Conservation (phyloP, 2,888 invertebrate species). For the Heliconius erato region DNA sequence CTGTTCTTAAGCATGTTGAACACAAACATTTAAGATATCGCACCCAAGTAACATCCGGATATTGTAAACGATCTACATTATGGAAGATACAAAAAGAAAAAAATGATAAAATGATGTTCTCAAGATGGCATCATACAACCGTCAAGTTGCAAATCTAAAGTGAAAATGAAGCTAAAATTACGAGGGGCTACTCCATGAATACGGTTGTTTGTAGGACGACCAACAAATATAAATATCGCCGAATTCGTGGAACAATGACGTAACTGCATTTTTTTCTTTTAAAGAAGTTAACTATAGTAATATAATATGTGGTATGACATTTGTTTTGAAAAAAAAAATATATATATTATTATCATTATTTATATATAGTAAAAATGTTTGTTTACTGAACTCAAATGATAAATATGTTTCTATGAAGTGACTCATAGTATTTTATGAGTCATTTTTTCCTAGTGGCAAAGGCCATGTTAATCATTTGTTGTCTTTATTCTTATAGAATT, state of each 20-base stretch:
- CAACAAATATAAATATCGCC: slow-evolving; percentile 24
- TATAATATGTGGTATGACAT: no score
- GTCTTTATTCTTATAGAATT: not conserved
- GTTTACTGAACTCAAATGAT: not conserved
- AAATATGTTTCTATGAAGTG: not conserved
- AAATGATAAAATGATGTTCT: not conserved
- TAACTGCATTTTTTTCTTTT: not conserved
- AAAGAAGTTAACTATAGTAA: not conserved
- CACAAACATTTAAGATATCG: not conserved
- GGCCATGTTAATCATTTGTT: not conserved
- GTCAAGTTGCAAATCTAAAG: slow-evolving; percentile 57
- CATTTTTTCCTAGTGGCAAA: not conserved
- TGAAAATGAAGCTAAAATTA: slow-evolving; percentile 58
- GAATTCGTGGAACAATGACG: not conserved
- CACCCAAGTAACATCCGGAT: not conserved
- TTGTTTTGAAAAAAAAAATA: no score
- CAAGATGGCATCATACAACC: slow-evolving; percentile 40
- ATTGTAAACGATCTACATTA: not conserved
- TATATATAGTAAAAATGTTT: no score
- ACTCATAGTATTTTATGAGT: not conserved
- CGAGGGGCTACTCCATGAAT: slow-evolving; percentile 63
- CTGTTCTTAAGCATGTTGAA: no score
- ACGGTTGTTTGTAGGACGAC: slow-evolving; percentile 59
- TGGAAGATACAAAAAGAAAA: no score
- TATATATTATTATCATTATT: no score